Evolutionary conservation across 2,113 vertebrate species (phyloP).

Genomic region (Leptosomus discolor): DNA sequence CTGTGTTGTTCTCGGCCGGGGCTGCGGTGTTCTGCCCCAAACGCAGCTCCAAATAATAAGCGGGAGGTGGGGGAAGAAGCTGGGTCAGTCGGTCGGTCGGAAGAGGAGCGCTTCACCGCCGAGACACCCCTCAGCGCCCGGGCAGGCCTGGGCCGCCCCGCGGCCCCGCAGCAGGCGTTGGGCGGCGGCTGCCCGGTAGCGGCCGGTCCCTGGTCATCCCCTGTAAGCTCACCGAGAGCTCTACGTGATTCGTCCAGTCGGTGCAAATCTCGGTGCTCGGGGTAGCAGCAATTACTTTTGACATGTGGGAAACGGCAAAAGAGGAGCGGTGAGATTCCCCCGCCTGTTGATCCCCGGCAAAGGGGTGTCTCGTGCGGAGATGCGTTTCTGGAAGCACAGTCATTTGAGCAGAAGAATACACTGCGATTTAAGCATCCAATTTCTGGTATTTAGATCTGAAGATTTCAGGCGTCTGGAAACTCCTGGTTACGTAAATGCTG

Average conservation of each 20-base stretch:
- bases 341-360: fast-evolving
- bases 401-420: fast-evolving
- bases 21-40: too few relatives aligned
- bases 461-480: neutral
- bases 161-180: too few relatives aligned
- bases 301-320: neutral
- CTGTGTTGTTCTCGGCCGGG: too few relatives aligned
- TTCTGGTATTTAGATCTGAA: neutral
- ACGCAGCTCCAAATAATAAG: too few relatives aligned
- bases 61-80: neutral
- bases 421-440: fast-evolving
- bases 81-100: fast-evolving
- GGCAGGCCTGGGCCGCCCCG: too few relatives aligned
- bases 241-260: fast-evolving
- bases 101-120: too few relatives aligned
- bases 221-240: too few relatives aligned
- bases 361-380: fast-evolving
- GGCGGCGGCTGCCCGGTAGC: fast-evolving
- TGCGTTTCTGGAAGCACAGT: neutral
- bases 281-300: neutral
- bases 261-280: neutral
- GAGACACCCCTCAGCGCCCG: too few relatives aligned
- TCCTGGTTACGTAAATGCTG: fast-evolving
- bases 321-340: neutral
- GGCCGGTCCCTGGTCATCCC: neutral